Percentiles rank a stretch among this genome's conserved stretches.
These are phyloP conservation scores for Globia sparganii DNA, from an alignment of 2,888 invertebrate species.

Conservation along the genomic window DNA sequence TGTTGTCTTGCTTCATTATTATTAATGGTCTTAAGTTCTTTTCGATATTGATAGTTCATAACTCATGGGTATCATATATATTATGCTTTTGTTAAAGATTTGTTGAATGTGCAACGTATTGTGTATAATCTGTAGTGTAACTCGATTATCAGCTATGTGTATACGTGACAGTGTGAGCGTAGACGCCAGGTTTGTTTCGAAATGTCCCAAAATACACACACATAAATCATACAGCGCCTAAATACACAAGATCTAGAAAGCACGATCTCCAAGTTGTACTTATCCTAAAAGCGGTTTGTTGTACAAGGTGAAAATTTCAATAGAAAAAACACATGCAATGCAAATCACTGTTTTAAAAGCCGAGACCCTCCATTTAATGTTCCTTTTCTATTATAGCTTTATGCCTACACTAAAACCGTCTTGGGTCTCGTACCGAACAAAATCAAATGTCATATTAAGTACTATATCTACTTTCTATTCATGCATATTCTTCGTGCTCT, in stretches of 20 bases:
- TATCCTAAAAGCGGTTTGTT: constrained; percentile 38
- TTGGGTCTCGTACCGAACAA: constrained; percentile 44
- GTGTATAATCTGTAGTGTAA: constrained; percentile 37
- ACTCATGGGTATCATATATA: constrained; percentile 13
- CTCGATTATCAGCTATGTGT: constrained; percentile 31
- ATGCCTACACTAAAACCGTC: constrained; percentile 49
- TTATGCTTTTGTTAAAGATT: constrained; percentile 15
- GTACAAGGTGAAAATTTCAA: constrained; percentile 23
- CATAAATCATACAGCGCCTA: constrained; percentile 14
- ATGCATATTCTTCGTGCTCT: constrained; percentile 64
- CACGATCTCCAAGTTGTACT: constrained; percentile 7
- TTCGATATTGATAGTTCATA: constrained; percentile 1
- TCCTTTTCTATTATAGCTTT: constrained; percentile 51
- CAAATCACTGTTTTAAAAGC: constrained; percentile 50
- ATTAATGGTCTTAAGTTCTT: neutral
- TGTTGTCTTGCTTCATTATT: neutral
- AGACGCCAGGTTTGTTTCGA: constrained; percentile 43
- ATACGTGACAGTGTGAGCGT: constrained; percentile 60
- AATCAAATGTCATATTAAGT: constrained; percentile 65
- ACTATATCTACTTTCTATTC: constrained; percentile 65
- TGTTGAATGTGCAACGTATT: constrained; percentile 18
- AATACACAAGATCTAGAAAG: constrained; percentile 38
- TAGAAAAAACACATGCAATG: constrained; percentile 53
- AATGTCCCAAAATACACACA: constrained; percentile 54
- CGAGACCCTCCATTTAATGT: constrained; percentile 43